Conservation (phyloP, 2,888 invertebrate genomes). For the Ectemnius continuus region DNA sequence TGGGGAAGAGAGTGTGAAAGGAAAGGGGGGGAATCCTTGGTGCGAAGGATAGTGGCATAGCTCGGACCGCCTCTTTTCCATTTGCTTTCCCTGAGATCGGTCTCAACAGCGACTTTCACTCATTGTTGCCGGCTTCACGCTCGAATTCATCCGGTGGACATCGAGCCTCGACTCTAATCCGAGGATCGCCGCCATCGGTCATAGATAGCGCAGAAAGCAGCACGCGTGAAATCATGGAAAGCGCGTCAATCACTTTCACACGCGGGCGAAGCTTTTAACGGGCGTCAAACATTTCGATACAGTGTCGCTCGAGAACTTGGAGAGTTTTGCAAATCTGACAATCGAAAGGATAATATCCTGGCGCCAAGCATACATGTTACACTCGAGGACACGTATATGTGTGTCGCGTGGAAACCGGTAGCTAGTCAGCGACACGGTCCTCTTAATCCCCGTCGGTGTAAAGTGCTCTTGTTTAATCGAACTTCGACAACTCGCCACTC, state of each 20-base stretch:
- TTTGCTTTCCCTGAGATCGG: conserved; percentile 53
- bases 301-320: too few relatives aligned
- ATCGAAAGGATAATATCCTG: too few relatives aligned
- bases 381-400: too few relatives aligned
- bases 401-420: background rate
- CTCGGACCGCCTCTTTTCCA: conserved; percentile 33
- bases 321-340: too few relatives aligned
- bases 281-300: too few relatives aligned
- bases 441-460: background rate
- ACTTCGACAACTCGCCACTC: background rate
- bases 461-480: conserved; percentile 1
- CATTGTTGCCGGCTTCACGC: conserved; percentile 57
- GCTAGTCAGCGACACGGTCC: background rate
- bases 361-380: too few relatives aligned
- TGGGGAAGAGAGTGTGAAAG: too few relatives aligned
- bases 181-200: conserved; percentile 8
- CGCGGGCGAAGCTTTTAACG: background rate
- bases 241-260: conserved; percentile 4
- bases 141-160: conserved; percentile 48
- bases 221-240: background rate
- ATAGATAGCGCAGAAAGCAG: background rate
- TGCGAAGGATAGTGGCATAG: too few relatives aligned
- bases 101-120: conserved; percentile 47
- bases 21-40: too few relatives aligned
- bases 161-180: conserved; percentile 28